Evolutionary conservation across 2,797 vertebrate species (phyloP).

Genomic region (Sarcoramphus papa): DNA sequence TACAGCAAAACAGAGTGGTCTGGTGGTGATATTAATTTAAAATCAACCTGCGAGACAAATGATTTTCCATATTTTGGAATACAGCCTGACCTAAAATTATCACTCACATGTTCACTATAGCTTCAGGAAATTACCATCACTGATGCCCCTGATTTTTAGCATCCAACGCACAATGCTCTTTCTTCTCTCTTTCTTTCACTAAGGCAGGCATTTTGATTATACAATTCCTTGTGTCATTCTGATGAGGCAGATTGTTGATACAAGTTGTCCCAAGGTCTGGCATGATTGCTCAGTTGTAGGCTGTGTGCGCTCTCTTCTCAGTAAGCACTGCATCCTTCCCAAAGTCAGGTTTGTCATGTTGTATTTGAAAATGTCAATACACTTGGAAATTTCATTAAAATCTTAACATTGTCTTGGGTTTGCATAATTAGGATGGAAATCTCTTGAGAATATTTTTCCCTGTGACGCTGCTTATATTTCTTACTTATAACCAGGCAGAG

Average conservation of each 20-base stretch:
- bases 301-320: background rate
- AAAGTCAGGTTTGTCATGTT: background rate
- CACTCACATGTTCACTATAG: background rate
- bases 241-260: background rate
- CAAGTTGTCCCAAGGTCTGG: background rate
- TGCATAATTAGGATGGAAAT: background rate
- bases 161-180: accelerated
- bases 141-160: background rate
- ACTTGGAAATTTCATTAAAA: conserved; percentile 18
- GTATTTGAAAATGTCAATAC: background rate
- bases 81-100: background rate
- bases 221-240: background rate
- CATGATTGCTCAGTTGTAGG: background rate
- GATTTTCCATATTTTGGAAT: background rate
- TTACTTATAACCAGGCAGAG: background rate
- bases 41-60: background rate
- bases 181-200: background rate
- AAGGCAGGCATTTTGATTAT: background rate
- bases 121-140: background rate
- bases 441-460: background rate
- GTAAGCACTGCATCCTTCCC: background rate
- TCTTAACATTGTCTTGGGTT: background rate
- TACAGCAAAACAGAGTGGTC: background rate
- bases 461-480: background rate
- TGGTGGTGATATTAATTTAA: background rate